phyloP scores from a whole-genome alignment of 2,888 invertebrate species.

The Torymus aiolomorphi region DNA sequence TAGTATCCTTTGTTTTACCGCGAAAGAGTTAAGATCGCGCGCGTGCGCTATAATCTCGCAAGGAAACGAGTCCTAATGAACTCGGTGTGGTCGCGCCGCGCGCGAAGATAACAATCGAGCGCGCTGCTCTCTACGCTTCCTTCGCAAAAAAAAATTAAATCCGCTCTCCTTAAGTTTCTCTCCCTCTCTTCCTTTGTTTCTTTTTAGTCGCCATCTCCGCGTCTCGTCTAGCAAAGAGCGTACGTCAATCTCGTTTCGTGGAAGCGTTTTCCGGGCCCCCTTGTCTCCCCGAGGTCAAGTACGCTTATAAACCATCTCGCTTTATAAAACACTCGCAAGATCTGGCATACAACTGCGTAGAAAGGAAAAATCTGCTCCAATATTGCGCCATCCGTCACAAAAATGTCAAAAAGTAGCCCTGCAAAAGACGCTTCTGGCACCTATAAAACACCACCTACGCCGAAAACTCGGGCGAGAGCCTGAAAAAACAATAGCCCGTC shows the following conservation, averaged over 20 bases:
- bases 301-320: neutral
- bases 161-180: too few species aligned
- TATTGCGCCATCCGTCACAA: slow-evolving; percentile 14
- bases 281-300: slow-evolving; percentile 13
- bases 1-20: slow-evolving; percentile 44
- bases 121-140: slow-evolving; percentile 4
- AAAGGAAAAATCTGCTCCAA: slow-evolving; percentile 1
- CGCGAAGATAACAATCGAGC: slow-evolving; percentile 49
- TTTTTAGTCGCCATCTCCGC: neutral
- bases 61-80: slow-evolving; percentile 47
- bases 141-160: slow-evolving; percentile 23
- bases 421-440: too few species aligned
- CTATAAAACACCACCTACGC: too few species aligned
- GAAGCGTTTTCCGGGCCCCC: slow-evolving; percentile 1
- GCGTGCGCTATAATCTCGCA: slow-evolving; percentile 20
- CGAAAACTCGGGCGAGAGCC: neutral
- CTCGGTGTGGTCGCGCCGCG: slow-evolving; percentile 50
- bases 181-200: too few species aligned
- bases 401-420: slow-evolving; percentile 19
- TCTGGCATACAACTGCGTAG: too few species aligned
- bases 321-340: too few species aligned
- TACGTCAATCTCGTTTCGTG: neutral
- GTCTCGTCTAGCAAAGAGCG: neutral
- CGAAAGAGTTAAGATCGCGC: slow-evolving; percentile 41
- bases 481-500: slow-evolving; percentile 55